phyloP scores from a whole-genome alignment of 2,113 vertebrate genomes.

The Trogon melanurus region DNA sequence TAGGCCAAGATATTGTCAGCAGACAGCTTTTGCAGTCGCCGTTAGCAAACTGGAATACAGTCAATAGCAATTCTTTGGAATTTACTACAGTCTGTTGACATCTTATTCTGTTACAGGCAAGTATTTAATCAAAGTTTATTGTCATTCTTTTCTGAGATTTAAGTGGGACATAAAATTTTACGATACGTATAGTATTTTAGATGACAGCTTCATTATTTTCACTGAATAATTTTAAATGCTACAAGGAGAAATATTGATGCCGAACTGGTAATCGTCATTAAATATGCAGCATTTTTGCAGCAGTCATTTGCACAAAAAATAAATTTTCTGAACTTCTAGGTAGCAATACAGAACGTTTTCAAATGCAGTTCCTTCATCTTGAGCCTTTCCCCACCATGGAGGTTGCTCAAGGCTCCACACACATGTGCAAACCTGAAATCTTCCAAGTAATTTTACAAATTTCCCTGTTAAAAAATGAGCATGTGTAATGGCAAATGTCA shows the following conservation, averaged over 20 bases:
- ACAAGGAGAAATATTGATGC: slow-evolving; percentile 65
- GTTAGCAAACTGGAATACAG: slow-evolving; percentile 58
- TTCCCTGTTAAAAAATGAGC: background rate
- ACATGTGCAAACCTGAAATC: background rate
- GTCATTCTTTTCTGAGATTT: slow-evolving; percentile 76
- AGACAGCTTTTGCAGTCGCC: slow-evolving; percentile 36
- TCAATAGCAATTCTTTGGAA: slow-evolving; percentile 57
- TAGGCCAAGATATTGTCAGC: slow-evolving; percentile 13
- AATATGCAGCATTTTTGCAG: slow-evolving; percentile 49
- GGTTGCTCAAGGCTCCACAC: background rate
- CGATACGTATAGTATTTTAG: slow-evolving; percentile 65
- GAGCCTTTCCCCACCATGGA: background rate
- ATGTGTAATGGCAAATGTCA: background rate
- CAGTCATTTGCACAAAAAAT: slow-evolving; percentile 42
- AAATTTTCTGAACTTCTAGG: background rate
- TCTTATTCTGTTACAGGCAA: slow-evolving; percentile 68
- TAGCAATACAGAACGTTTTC: background rate
- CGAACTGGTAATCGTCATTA: slow-evolving; percentile 66
- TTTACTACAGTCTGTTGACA: slow-evolving; percentile 63
- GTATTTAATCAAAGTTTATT: slow-evolving; percentile 78
- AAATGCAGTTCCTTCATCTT: background rate
- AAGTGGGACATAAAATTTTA: slow-evolving; percentile 78
- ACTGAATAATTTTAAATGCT: slow-evolving; percentile 58
- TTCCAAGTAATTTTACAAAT: background rate
- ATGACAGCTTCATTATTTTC: slow-evolving; percentile 76